Evolutionary conservation across 2,797 vertebrate genomes (phyloP).

Genomic region (Notolabrus celidotus): DNA sequence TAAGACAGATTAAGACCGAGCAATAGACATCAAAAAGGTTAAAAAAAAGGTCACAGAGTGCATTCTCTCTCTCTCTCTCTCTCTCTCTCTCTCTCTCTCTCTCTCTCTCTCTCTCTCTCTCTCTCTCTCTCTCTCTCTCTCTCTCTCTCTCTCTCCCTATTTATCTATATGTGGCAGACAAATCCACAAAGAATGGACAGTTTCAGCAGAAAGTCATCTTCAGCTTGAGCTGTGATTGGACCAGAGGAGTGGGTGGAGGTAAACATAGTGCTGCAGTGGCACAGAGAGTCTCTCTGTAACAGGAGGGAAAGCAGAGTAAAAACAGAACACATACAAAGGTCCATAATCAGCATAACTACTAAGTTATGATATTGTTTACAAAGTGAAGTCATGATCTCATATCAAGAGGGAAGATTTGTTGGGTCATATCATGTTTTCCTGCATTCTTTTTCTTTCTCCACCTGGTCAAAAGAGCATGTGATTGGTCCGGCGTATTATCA

Average conservation of each 20-base stretch:
- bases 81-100: neutral
- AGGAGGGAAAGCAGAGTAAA: constrained; percentile 10
- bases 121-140: constrained; percentile 22
- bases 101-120: constrained; percentile 7
- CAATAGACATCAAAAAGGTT: neutral
- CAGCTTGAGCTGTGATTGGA: constrained; percentile 70
- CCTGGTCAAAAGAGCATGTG: constrained; percentile 17
- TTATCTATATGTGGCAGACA: constrained; percentile 37
- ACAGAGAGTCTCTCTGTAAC: constrained; percentile 23
- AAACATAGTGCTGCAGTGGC: constrained; percentile 29
- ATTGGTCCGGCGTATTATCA: constrained; percentile 42
- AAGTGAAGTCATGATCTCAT: neutral
- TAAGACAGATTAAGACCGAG: constrained; percentile 12
- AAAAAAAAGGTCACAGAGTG: constrained; percentile 23
- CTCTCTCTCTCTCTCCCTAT: constrained; percentile 23
- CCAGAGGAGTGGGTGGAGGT: constrained; percentile 67
- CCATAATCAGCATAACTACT: neutral
- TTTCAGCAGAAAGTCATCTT: constrained; percentile 55
- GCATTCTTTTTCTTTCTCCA: neutral
- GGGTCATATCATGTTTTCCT: neutral
- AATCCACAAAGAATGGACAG: constrained; percentile 56
- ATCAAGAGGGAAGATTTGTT: neutral
- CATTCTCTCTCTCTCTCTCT: neutral
- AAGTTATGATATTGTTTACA: neutral
- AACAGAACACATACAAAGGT: constrained; percentile 21